A percentile compares a stretch with the other conserved stretches of the same genome.
phyloP scores from a whole-genome alignment of 2,888 invertebrate species.

The Cheilosia soror region DNA sequence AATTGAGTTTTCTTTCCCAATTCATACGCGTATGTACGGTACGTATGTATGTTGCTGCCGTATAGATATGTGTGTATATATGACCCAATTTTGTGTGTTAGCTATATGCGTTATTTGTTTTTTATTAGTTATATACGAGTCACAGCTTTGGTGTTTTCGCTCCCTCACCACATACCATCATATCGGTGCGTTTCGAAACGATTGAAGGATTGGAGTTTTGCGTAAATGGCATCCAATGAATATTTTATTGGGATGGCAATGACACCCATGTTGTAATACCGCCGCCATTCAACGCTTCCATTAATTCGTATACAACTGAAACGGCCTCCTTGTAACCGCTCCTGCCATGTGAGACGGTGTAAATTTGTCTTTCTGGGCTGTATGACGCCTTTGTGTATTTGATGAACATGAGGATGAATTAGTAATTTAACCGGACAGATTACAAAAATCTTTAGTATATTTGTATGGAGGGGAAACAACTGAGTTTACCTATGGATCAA shows the following conservation, averaged over 20 bases:
- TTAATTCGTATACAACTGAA: neutral
- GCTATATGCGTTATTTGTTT: conserved; percentile 44
- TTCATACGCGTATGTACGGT: conserved; percentile 14
- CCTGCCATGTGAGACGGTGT: conserved; percentile 33
- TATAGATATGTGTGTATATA: conserved; percentile 8
- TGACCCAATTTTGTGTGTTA: conserved; percentile 51
- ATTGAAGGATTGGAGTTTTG: conserved; percentile 41
- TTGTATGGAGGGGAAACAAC: conserved; percentile 11
- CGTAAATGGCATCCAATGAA: conserved; percentile 67
- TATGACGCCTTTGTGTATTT: conserved; percentile 45
- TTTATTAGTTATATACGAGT: conserved; percentile 54
- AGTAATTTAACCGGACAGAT: conserved; percentile 46
- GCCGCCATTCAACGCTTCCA: conserved; percentile 1
- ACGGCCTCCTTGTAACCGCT: neutral
- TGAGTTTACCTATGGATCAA: too few relatives aligned
- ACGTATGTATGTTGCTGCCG: neutral
- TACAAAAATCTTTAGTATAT: conserved; percentile 41
- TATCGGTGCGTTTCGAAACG: conserved; percentile 44
- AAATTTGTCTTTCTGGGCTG: conserved; percentile 30
- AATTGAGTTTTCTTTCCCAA: conserved; percentile 58
- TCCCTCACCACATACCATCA: neutral
- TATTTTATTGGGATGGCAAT: conserved; percentile 61
- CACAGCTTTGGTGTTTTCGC: conserved; percentile 40
- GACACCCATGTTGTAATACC: conserved; percentile 39
- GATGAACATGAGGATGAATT: conserved; percentile 44